Evolutionary conservation across 2,888 invertebrate species (phyloP), one percentile per base, ranked within the genome.

Genomic region (Drosophila diplacantha): DNA sequence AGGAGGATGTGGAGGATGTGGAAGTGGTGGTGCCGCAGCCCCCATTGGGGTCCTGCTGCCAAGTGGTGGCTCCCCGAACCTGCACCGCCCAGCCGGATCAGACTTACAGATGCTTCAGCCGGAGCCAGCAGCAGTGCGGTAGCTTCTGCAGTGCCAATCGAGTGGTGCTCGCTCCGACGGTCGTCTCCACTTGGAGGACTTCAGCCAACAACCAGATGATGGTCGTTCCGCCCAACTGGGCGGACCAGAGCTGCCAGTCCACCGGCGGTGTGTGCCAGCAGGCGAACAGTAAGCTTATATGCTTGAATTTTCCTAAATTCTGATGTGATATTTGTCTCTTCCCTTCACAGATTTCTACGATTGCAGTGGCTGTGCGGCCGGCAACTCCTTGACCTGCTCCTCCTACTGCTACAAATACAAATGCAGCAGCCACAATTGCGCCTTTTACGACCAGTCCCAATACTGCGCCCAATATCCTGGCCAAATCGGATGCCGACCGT

Each of bases 281-380:
- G 24, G 31, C 55, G 9, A 24, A 53, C 31, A 71, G 85, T 80
- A 55, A 65, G 37, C 20, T 29, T 37, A 24, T 12, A 0, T 0
- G n/a, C 5, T 32, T 8, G 5, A 44, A 20, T 0, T 5, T 18
- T 32, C 4, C 4, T 5, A 4, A 16, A 3, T 6, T 29, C 5
- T 14, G n/a, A 3, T 22, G 34, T 32, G 14, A 14, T 12, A 7
- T 11, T n/a, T 24, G 2, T 9, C 2, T 9, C 1, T 44, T 29
- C n/a, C 3, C 31, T 7, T 8, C 5, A 1, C 38, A 83, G 83
- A 69, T 39, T 67, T 65, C 24, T 71, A 76, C 26, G 85, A 86
- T 56, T 86, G 86, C 51, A 85, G 84, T 5, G 76, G 79, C n/a
- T 86, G 86, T 61, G 69, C 66, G 0, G n/a, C 35, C 6, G 68